These are phyloP conservation scores for Phainopepla nitens DNA, from an alignment of 2,113 vertebrate species.

Conservation along the genomic window DNA sequence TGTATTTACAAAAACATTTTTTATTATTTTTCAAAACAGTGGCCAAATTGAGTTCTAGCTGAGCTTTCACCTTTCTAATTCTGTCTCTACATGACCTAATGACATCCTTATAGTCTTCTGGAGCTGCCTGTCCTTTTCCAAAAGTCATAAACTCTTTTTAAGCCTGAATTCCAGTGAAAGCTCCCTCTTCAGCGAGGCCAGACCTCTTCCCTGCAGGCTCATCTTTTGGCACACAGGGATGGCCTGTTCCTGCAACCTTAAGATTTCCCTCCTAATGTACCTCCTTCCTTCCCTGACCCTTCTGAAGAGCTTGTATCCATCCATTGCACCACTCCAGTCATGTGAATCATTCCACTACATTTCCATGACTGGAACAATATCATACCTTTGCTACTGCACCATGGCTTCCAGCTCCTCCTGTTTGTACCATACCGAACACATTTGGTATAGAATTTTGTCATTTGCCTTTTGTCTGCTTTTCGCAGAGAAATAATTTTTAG, in stretches of 20 bases:
- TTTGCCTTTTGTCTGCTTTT: neutral
- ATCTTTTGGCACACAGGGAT: neutral
- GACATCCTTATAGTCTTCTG: neutral
- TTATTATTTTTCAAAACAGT: neutral
- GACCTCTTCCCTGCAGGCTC: neutral
- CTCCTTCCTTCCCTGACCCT: neutral
- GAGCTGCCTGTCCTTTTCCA: neutral
- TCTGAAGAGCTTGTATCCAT: neutral
- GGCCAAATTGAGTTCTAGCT: neutral
- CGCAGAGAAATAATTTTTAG: neutral
- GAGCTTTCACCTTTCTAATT: neutral
- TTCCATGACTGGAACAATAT: neutral
- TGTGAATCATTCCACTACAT: rapidly evolving
- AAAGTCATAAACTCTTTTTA: neutral
- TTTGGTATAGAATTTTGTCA: neutral
- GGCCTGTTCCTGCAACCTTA: neutral
- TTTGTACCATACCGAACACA: rapidly evolving
- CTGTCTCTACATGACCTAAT: neutral
- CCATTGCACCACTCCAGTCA: neutral
- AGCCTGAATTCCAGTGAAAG: neutral
- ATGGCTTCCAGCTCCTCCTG: neutral
- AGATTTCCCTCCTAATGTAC: neutral
- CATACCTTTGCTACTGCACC: neutral
- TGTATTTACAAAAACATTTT: neutral
- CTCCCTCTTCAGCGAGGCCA: neutral